Evolutionary conservation across 2,797 vertebrate genomes (phyloP).

Genomic region (Limosa lapponica): DNA sequence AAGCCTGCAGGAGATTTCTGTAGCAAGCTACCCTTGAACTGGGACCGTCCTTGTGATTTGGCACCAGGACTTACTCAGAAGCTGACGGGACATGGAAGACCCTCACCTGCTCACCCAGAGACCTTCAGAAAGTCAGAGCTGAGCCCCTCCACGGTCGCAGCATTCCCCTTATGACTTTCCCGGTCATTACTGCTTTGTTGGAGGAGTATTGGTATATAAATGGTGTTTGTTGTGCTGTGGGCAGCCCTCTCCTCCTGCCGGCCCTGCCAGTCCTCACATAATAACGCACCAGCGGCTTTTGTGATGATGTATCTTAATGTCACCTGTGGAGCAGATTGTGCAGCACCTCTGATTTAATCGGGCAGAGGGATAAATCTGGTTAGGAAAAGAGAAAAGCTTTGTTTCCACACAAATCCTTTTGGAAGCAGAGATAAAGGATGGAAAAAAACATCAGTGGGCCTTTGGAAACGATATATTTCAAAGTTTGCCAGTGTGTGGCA

Average conservation of each 20-base stretch:
- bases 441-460: background rate
- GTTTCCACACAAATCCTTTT: background rate
- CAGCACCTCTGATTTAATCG: background rate
- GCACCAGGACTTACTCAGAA: background rate
- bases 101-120: background rate
- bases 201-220: background rate
- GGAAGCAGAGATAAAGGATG: background rate
- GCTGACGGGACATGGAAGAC: background rate
- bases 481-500: slow-evolving; percentile 54
- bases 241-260: background rate
- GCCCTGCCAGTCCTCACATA: background rate
- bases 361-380: background rate
- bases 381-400: background rate
- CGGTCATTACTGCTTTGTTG: background rate
- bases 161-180: background rate
- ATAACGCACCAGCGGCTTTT: background rate
- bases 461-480: background rate
- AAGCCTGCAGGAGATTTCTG: background rate
- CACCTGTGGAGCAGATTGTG: background rate
- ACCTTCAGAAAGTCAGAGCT: background rate
- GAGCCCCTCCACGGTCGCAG: background rate
- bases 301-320: background rate
- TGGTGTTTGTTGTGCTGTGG: background rate
- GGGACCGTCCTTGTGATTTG: background rate
- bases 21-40: background rate